Percentiles rank a stretch among this genome's conserved stretches.
Evolutionary conservation across 1,140 invertebrate species (phyloP).

Genomic region (Gryllus bimaculatus): DNA sequence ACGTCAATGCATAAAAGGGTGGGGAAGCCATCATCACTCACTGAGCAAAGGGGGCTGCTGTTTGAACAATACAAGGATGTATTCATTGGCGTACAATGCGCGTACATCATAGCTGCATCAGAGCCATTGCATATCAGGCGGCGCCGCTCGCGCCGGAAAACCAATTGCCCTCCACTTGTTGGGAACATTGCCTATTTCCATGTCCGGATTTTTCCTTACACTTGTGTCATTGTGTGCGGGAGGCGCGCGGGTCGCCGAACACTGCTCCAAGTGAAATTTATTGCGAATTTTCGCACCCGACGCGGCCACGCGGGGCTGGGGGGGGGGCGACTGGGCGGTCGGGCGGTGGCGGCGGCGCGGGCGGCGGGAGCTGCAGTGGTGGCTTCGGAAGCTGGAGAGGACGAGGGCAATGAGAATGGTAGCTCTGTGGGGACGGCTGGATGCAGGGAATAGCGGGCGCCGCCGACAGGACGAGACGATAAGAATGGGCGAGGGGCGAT

Average conservation of each 20-base stretch:
- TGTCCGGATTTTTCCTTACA: neutral
- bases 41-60: neutral
- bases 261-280: neutral
- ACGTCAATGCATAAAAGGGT: neutral
- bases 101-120: neutral
- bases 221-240: neutral
- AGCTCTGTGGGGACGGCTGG: too few relatives aligned
- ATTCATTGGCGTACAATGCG: neutral
- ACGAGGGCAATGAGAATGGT: too few relatives aligned
- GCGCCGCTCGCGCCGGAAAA: neutral
- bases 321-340: too few relatives aligned
- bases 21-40: neutral
- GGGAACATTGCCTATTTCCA: neutral
- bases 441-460: too few relatives aligned
- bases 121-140: neutral
- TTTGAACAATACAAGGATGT: constrained; percentile 5
- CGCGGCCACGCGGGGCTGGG: too few relatives aligned
- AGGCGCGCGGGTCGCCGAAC: neutral
- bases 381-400: too few relatives aligned
- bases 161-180: constrained; percentile 3
- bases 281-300: neutral
- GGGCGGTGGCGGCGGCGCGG: too few relatives aligned
- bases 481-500: too few relatives aligned
- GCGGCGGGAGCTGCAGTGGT: too few relatives aligned
- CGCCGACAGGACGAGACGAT: too few relatives aligned